phyloP scores from a whole-genome alignment of 2,797 vertebrate species.

The Pantherophis vulpinus region DNA sequence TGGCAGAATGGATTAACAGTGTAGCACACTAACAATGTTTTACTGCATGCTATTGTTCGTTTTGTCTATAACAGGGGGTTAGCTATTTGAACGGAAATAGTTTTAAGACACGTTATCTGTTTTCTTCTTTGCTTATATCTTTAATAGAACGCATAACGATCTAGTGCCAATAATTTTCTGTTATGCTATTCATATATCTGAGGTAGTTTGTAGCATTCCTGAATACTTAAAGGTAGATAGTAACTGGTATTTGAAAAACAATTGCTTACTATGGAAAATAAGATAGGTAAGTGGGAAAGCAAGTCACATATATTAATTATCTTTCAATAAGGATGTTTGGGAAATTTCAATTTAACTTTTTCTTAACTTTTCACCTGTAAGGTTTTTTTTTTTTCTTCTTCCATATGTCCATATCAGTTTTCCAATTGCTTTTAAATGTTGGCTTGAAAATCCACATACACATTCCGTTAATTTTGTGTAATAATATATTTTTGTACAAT shows the following conservation, averaged over 20 bases:
- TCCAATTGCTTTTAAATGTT: neutral
- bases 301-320: neutral
- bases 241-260: slow-evolving; percentile 73
- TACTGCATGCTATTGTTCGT: slow-evolving; percentile 54
- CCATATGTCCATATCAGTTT: neutral
- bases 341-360: neutral
- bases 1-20: slow-evolving; percentile 25
- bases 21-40: slow-evolving; percentile 48
- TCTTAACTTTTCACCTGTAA: neutral
- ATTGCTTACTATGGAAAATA: slow-evolving; percentile 75
- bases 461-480: neutral
- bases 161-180: slow-evolving; percentile 69
- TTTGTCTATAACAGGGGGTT: slow-evolving; percentile 58
- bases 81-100: slow-evolving; percentile 40
- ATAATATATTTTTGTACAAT: neutral
- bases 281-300: slow-evolving; percentile 43
- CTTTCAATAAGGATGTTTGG: neutral
- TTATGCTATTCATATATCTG: slow-evolving; percentile 77
- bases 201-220: slow-evolving; percentile 75
- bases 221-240: slow-evolving; percentile 70
- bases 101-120: slow-evolving; percentile 50
- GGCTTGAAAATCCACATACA: neutral
- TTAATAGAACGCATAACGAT: slow-evolving; percentile 67
- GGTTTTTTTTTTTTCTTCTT: neutral
- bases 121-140: slow-evolving; percentile 64